Conservation (phyloP, 1,140 invertebrate genomes). For the Aphelenchoides fujianensis region DNA sequence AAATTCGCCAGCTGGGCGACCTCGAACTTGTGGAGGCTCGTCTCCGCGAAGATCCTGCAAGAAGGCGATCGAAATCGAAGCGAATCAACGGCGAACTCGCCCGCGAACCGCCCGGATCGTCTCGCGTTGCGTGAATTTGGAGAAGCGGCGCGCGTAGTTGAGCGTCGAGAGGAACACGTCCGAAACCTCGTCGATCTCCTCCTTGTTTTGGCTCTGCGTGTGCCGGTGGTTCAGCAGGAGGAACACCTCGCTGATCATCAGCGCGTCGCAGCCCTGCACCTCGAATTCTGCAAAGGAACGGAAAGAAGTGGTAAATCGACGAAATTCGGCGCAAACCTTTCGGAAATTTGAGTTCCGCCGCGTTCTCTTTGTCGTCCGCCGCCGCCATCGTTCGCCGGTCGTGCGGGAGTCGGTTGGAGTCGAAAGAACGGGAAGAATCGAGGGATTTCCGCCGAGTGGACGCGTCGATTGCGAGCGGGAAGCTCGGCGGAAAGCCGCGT, state of each 20-base stretch:
- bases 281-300: slow-evolving; percentile 56
- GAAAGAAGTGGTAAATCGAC: not conserved
- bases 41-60: slow-evolving; percentile 72
- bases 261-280: slow-evolving; percentile 71
- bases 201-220: slow-evolving; percentile 91
- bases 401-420: no score
- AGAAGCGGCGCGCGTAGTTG: slow-evolving; percentile 89
- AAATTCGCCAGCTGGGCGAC: slow-evolving; percentile 92
- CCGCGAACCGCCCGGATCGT: slow-evolving; percentile 85
- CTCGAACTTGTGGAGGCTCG: slow-evolving; percentile 98
- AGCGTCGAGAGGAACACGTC: slow-evolving; percentile 97
- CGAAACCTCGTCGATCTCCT: slow-evolving; percentile 76
- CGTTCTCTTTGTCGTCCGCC: slow-evolving; percentile 49
- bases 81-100: slow-evolving; percentile 31
- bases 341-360: slow-evolving; percentile 58
- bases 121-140: slow-evolving; percentile 90
- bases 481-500: not conserved
- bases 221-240: slow-evolving; percentile 95
- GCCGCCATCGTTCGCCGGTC: slow-evolving; percentile 15
- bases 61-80: slow-evolving; percentile 38
- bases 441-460: not conserved
- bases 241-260: slow-evolving; percentile 95
- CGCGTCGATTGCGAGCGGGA: not conserved
- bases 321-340: slow-evolving; percentile 46
- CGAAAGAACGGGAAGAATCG: no score